Evolutionary conservation across 2,113 vertebrate species (phyloP).

Genomic region (Vombatus ursinus): DNA sequence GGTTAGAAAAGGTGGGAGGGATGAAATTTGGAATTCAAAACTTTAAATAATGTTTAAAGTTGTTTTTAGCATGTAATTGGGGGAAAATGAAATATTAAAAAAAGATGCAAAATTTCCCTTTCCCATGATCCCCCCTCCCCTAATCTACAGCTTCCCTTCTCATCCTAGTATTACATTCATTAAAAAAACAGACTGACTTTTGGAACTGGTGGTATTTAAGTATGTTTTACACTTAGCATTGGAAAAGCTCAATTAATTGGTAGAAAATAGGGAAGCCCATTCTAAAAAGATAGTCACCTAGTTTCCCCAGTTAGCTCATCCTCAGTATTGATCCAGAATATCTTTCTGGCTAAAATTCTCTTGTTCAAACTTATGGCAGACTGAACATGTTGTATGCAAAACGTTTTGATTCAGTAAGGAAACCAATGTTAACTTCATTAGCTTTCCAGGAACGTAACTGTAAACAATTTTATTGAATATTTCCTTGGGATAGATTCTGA

Average conservation of each 20-base stretch:
- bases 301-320: background rate
- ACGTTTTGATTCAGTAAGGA: background rate
- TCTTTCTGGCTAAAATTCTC: background rate
- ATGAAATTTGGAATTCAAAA: no score
- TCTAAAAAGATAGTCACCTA: background rate
- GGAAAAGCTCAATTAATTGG: background rate
- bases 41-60: no score
- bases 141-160: background rate
- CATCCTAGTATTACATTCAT: background rate
- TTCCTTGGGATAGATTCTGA: constrained; percentile 10
- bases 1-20: no score
- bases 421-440: background rate
- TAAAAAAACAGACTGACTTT: background rate
- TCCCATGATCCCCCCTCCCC: background rate
- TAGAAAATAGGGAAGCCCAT: background rate
- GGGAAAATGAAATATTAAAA: background rate
- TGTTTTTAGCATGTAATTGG: no score
- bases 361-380: background rate
- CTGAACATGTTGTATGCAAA: background rate
- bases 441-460: background rate
- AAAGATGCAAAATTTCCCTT: background rate
- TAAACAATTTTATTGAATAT: constrained; percentile 18
- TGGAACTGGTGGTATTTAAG: background rate
- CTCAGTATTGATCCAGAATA: background rate
- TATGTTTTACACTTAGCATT: background rate